Conservation (phyloP, 1,140 invertebrate genomes). For the Drosophila tsacasi region DNA sequence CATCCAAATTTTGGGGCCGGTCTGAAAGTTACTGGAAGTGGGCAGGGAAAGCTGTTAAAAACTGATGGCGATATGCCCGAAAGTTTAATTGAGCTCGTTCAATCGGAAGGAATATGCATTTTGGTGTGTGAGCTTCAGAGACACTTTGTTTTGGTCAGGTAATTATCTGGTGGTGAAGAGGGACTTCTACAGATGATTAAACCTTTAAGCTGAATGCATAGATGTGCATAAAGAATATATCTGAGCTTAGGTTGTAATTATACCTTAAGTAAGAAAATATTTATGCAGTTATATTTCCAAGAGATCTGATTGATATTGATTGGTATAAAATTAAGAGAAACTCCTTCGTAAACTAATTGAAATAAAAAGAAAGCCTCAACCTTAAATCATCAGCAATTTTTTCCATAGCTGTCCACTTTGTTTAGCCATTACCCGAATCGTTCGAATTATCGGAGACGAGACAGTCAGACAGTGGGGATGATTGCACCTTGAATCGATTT, state of each 20-base stretch:
- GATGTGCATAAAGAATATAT: too few species aligned
- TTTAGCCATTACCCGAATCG: constrained; percentile 40
- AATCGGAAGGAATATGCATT: constrained; percentile 43
- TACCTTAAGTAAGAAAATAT: too few species aligned
- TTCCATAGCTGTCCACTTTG: constrained; percentile 6
- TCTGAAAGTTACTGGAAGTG: constrained; percentile 27
- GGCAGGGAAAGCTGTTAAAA: constrained; percentile 49
- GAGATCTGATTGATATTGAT: background rate
- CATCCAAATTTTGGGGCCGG: constrained; percentile 30
- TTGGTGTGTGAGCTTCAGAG: background rate
- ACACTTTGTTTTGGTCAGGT: constrained; percentile 14
- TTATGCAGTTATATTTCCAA: background rate
- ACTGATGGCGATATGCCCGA: constrained; percentile 52
- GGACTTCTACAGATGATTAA: background rate
- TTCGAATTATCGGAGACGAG: constrained; percentile 33
- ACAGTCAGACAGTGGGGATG: constrained; percentile 36
- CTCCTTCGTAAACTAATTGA: too few species aligned
- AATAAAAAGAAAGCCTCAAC: background rate
- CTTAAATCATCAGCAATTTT: constrained; percentile 10
- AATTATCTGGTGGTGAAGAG: background rate
- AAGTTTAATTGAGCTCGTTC: constrained; percentile 56
- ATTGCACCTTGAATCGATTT: constrained; percentile 55
- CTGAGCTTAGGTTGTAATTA: too few species aligned
- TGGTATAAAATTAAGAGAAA: background rate
- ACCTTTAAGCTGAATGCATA: background rate